phyloP scores from a whole-genome alignment of 2,797 vertebrate genomes.

The Hypotaenidia philippensis region DNA sequence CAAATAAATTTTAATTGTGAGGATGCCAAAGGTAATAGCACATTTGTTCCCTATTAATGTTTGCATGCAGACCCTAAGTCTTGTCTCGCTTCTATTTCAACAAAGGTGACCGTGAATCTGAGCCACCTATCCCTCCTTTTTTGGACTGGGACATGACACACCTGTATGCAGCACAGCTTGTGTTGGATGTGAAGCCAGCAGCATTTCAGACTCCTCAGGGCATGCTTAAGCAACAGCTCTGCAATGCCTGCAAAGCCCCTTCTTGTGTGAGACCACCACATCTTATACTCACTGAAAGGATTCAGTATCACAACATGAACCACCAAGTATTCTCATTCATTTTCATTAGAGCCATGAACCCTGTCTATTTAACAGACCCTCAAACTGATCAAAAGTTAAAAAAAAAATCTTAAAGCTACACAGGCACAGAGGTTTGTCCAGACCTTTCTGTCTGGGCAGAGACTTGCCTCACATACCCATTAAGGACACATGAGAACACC shows the following conservation, averaged over 20 bases:
- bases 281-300: background rate
- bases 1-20: no score
- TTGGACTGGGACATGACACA: no score
- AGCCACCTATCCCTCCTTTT: no score
- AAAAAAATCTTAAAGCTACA: background rate
- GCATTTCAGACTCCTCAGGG: background rate
- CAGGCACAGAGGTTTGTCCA: background rate
- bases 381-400: background rate
- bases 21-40: no score
- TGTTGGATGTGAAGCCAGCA: background rate
- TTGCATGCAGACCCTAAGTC: no score
- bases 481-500: background rate
- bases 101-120: no score
- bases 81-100: no score
- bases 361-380: background rate
- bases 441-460: background rate
- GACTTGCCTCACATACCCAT: background rate
- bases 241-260: background rate
- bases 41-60: no score
- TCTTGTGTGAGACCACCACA: accelerated
- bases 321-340: background rate
- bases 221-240: background rate
- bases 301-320: background rate
- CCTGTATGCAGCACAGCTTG: accelerated
- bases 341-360: background rate